Evolutionary conservation across 2,888 invertebrate genomes (phyloP).

Genomic region (Germaria angustata): DNA sequence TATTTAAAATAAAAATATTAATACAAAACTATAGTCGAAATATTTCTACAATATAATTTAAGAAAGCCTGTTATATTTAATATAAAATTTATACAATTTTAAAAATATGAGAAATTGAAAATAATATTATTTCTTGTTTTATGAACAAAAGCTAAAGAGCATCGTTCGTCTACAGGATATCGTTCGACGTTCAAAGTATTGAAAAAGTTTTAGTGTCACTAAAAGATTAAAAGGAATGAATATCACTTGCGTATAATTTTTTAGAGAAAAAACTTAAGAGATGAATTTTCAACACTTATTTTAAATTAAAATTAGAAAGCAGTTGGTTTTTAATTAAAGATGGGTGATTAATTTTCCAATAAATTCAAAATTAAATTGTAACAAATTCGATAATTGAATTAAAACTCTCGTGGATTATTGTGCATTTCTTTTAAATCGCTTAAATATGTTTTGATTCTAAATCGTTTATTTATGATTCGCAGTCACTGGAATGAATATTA

Average conservation of each 20-base stretch:
- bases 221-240: slow-evolving; percentile 68
- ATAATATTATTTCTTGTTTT: slow-evolving; percentile 5
- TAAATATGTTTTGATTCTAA: not conserved
- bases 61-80: not conserved
- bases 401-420: not conserved
- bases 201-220: slow-evolving; percentile 34
- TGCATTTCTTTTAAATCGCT: not conserved
- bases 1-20: slow-evolving; percentile 32
- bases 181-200: slow-evolving; percentile 65
- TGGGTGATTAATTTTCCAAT: not conserved
- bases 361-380: not conserved
- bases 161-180: slow-evolving; percentile 27
- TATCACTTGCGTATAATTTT: slow-evolving; percentile 67
- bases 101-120: not conserved
- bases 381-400: too few species aligned
- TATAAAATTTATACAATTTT: slow-evolving; percentile 36
- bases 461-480: not conserved
- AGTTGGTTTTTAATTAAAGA: not conserved
- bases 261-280: slow-evolving; percentile 16
- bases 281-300: slow-evolving; percentile 12
- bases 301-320: slow-evolving; percentile 16
- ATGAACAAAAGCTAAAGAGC: slow-evolving; percentile 16
- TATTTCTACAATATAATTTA: slow-evolving; percentile 13
- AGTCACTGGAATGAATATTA: not conserved
- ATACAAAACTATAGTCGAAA: slow-evolving; percentile 17